Conservation (phyloP, 2,113 vertebrate species). For the Periophthalmus modestus region DNA sequence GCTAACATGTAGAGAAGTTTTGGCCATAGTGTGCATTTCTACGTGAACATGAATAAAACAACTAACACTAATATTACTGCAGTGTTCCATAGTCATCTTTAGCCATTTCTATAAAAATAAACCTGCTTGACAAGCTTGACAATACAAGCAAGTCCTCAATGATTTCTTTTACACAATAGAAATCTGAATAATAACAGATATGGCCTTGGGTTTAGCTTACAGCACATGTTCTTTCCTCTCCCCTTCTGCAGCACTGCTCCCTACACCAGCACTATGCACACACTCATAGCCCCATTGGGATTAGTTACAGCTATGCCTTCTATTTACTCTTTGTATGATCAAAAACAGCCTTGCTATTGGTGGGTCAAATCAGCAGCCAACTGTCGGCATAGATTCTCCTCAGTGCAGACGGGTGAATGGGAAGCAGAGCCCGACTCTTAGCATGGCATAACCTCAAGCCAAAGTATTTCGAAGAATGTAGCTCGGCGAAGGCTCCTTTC, state of each 20-base stretch:
- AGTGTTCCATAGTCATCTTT: not conserved
- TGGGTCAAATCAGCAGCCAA: slow-evolving; percentile 43
- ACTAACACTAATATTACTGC: not conserved
- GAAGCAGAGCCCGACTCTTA: slow-evolving; percentile 40
- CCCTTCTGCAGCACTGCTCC: not conserved
- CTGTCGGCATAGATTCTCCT: slow-evolving; percentile 63
- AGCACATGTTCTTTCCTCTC: not conserved
- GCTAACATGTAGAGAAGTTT: no score
- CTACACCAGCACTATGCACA: slow-evolving; percentile 4
- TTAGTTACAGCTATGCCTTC: slow-evolving; percentile 50
- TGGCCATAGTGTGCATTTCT: no score
- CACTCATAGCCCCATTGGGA: slow-evolving; percentile 26
- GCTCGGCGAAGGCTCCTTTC: slow-evolving; percentile 29
- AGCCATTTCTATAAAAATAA: not conserved
- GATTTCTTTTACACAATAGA: not conserved
- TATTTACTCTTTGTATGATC: slow-evolving; percentile 34
- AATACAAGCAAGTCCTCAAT: not conserved
- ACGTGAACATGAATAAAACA: no score
- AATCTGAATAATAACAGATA: not conserved
- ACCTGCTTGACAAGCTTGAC: not conserved
- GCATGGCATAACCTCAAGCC: slow-evolving; percentile 30
- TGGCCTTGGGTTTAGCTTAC: not conserved
- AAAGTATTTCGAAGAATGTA: slow-evolving; percentile 35
- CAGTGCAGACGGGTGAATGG: slow-evolving; percentile 40
- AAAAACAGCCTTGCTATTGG: slow-evolving; percentile 43